phyloP scores from a whole-genome alignment of 2,113 vertebrate genomes.

The Anguilla japonica region DNA sequence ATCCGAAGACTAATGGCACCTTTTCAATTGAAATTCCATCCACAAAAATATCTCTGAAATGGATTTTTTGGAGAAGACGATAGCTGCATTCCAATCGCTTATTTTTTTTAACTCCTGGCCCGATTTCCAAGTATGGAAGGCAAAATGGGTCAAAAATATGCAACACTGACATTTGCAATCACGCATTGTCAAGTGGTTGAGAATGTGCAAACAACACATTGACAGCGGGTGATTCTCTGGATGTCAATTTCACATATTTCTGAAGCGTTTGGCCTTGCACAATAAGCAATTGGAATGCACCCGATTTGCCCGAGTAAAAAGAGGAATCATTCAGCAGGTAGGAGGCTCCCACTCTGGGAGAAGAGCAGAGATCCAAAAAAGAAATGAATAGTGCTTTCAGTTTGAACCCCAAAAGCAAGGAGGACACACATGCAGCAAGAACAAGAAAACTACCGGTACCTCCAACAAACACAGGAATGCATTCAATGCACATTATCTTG shows the following conservation, averaged over 20 bases:
- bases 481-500: slow-evolving; percentile 10
- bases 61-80: background rate
- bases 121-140: too few relatives aligned
- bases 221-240: too few relatives aligned
- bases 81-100: background rate
- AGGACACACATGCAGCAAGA: background rate
- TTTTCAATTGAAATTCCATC: background rate
- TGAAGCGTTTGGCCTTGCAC: too few relatives aligned
- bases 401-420: background rate
- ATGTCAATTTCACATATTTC: too few relatives aligned
- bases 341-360: background rate
- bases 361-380: background rate
- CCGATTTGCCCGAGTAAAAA: background rate
- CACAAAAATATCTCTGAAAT: background rate
- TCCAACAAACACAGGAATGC: background rate
- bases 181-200: too few relatives aligned
- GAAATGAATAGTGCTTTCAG: background rate
- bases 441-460: background rate
- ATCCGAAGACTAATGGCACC: background rate
- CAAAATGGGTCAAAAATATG: too few relatives aligned
- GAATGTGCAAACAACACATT: too few relatives aligned
- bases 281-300: too few relatives aligned
- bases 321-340: background rate
- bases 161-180: too few relatives aligned
- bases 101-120: too few relatives aligned